Percentiles rank a stretch among this genome's conserved stretches.
Evolutionary conservation across 2,797 vertebrate species (phyloP).

Genomic region (Tenualosa ilisha): DNA sequence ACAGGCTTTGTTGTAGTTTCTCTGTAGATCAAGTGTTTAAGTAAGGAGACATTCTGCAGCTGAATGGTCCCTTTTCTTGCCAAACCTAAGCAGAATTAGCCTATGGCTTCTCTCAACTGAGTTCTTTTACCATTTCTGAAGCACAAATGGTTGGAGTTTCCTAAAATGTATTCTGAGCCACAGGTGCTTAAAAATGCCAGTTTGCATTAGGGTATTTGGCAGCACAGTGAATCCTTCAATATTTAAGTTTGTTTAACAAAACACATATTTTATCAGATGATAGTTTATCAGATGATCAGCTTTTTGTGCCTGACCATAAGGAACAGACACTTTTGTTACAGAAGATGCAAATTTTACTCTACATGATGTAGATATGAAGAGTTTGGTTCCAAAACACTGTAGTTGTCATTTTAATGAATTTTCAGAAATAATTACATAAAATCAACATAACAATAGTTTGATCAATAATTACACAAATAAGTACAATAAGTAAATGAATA

Average conservation of each 20-base stretch:
- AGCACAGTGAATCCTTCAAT: not conserved
- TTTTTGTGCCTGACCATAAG: too few relatives aligned
- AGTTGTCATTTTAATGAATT: too few relatives aligned
- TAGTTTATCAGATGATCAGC: too few relatives aligned
- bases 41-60: constrained; percentile 9
- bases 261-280: too few relatives aligned
- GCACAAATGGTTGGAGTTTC: not conserved
- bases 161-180: not conserved
- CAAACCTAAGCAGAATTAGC: not conserved
- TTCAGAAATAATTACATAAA: too few relatives aligned
- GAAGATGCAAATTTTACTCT: too few relatives aligned
- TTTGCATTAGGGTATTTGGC: not conserved
- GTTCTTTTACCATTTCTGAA: not conserved
- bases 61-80: not conserved
- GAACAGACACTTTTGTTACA: not conserved
- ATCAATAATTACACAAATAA: too few relatives aligned
- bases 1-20: not conserved
- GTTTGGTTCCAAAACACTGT: too few relatives aligned
- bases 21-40: constrained; percentile 13
- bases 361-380: not conserved
- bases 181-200: not conserved
- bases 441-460: too few relatives aligned
- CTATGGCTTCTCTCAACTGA: not conserved
- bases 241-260: not conserved
- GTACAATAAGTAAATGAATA: too few relatives aligned